Evolutionary conservation across 2,113 vertebrate species (phyloP), one percentile per base, ranked within the genome.

Genomic region (Canis aureus): DNA sequence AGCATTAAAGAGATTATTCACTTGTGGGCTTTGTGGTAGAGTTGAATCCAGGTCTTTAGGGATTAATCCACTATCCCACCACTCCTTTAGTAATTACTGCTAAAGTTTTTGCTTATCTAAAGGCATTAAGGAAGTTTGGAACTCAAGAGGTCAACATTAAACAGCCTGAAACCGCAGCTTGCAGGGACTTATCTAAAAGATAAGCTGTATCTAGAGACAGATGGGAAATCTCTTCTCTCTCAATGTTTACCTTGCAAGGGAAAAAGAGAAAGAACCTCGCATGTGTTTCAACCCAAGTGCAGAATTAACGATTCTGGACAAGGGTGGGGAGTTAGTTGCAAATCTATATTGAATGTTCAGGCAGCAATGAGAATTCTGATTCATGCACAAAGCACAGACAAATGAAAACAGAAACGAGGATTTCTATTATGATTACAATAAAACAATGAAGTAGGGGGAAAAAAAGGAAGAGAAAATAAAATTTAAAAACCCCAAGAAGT

Each of bases 121-220:
- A 95, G 96, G 98, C 98, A 98, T 98, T 98, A 98, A 98, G 98
- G 97, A 99, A 99, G 98, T 98, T 98, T 98, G 92, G 95, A 98
- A 93, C 98, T 98, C 15, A 57, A 96, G 97, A 98, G 96, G 98
- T 98, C 93, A 94, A 89, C 97, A 98, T 98, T 98, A 98, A 98
- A 98, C 97, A 98, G 96, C 93, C 73, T 98, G 97, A 98, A 99
- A 98, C 98, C 97, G 98, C 98, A 98, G 96, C 95, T 98, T 95
- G 66, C 91, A 96, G 91, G 95, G 96, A 97, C 98, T 98, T 98
- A 99, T 98, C 98, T 78, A 89, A 97, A 97, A 99, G 98, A 99
- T 99, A 99, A 98, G 97, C 97, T 98, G 98, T 96, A 97, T 98
- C 98, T 98, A 97, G 95, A 98, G 98, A 97, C 93, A 98, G 83